Base-by-base conservation (phyloP, 2,797 vertebrate genomes). In the Nasua narica region DNA sequence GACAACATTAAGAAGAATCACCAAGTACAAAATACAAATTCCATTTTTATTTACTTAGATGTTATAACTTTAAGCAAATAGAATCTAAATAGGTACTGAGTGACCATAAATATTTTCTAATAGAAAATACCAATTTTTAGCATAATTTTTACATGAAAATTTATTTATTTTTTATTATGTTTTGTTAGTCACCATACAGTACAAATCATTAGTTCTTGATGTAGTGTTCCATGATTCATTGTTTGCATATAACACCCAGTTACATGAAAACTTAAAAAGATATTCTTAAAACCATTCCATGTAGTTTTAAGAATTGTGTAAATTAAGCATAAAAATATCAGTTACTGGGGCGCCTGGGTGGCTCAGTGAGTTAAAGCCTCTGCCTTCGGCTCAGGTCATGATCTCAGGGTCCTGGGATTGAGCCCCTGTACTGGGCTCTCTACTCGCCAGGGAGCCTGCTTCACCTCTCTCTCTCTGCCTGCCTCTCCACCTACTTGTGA, bases 1-100 rank as follows among this genome's bases (percentile, higher is more conserved):
- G 21, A 87, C 56, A 96, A 96, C 11, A 83, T 35, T 92, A 95
- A 94, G 50, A 95, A 95, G 50, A 95, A 94, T 60, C 43, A 43
- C 46, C 60, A 94, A 37, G 48, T 32, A 92, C 40, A 88, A 97
- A 92, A 94, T 35, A 85, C 27, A 93, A 89, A 83, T 86, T 91
- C 16, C 70, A 94, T 72, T 79, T 96, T 40, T 95, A 96, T 88
- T 84, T 91, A 84, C 9, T 91, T 78, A 83, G 19, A 65, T 52
- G 9, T 65, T 78, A 70, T 7, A 37, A 94, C 35, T 74, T 60
- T 78, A 86, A 93, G 25, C n/a, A 83, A 81, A 92, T 0, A 87
- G 19, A 83, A 95, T 70, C 67, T 96, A 87, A 96, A 56, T n/a
- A 96, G 81, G 21, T 94, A 15, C 43, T 50, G 8, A 96, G 78